Evolutionary conservation across 2,888 invertebrate genomes (phyloP).

Genomic region (Octodonta nipae): DNA sequence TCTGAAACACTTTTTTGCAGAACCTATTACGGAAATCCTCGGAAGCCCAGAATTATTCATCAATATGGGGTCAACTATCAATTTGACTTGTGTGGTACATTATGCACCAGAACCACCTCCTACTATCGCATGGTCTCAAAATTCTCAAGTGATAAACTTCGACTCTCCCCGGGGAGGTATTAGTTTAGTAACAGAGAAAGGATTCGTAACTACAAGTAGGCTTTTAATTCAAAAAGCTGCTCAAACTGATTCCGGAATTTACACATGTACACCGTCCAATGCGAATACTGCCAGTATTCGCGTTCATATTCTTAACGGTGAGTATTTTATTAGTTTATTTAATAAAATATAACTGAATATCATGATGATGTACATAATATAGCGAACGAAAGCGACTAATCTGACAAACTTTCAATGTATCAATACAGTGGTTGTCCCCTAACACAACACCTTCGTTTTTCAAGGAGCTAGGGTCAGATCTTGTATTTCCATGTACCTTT

Average conservation of each 20-base stretch:
- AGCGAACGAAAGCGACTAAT: too few species aligned
- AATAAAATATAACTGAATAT: too few species aligned
- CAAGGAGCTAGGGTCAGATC: too few species aligned
- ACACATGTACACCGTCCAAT: slow-evolving; percentile 74
- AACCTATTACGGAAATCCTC: slow-evolving; percentile 68
- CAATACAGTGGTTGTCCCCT: too few species aligned
- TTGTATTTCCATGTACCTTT: too few species aligned
- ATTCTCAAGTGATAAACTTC: slow-evolving; percentile 68
- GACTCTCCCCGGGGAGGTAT: slow-evolving; percentile 80
- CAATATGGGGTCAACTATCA: slow-evolving; percentile 78
- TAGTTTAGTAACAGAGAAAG: slow-evolving; percentile 76
- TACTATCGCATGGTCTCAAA: slow-evolving; percentile 72
- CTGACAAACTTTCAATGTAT: too few species aligned
- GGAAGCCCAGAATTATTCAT: slow-evolving; percentile 74
- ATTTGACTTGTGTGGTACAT: slow-evolving; percentile 71
- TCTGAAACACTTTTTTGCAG: slow-evolving; percentile 47
- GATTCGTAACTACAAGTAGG: slow-evolving; percentile 67
- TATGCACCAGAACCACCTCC: slow-evolving; percentile 76
- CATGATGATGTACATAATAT: too few species aligned
- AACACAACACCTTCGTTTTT: too few species aligned
- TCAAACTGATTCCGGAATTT: slow-evolving; percentile 65
- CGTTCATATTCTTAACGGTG: slow-evolving; percentile 79
- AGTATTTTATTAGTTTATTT: too few species aligned
- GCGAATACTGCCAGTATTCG: slow-evolving; percentile 65
- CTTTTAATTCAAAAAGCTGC: slow-evolving; percentile 71